Conservation (phyloP, 2,797 vertebrate species). For the Oreortyx pictus region DNA sequence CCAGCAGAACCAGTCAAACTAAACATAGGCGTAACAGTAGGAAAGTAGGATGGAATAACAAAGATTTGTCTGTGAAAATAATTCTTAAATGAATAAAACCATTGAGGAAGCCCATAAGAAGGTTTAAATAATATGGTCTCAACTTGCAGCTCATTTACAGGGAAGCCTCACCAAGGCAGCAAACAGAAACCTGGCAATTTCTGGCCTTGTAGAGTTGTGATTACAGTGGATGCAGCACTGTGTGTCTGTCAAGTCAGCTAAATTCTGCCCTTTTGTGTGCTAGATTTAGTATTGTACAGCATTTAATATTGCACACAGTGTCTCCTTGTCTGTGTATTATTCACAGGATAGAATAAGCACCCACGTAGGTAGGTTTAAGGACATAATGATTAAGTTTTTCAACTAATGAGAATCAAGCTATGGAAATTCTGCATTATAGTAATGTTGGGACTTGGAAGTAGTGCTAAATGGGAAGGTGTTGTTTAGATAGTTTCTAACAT, state of each 20-base stretch:
- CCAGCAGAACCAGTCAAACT: slow-evolving; percentile 43
- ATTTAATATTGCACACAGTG: background rate
- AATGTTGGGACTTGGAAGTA: background rate
- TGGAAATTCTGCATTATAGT: background rate
- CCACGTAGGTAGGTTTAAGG: background rate
- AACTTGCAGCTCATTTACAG: background rate
- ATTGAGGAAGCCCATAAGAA: background rate
- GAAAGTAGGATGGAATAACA: slow-evolving; percentile 21
- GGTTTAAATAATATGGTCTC: background rate
- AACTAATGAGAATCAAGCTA: background rate
- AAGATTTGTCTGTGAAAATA: background rate
- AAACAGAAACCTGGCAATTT: background rate
- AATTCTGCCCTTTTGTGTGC: background rate
- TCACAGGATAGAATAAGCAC: background rate
- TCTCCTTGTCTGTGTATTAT: background rate
- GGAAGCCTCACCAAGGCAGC: background rate
- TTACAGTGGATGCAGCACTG: background rate
- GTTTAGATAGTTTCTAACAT: background rate
- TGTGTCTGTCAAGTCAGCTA: background rate
- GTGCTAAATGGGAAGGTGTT: background rate
- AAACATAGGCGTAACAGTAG: background rate
- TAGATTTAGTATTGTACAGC: background rate
- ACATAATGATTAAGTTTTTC: background rate
- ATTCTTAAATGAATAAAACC: background rate
- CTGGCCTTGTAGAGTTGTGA: background rate